phyloP scores from a whole-genome alignment of 2,888 invertebrate genomes.

The Plagodis dolabraria region DNA sequence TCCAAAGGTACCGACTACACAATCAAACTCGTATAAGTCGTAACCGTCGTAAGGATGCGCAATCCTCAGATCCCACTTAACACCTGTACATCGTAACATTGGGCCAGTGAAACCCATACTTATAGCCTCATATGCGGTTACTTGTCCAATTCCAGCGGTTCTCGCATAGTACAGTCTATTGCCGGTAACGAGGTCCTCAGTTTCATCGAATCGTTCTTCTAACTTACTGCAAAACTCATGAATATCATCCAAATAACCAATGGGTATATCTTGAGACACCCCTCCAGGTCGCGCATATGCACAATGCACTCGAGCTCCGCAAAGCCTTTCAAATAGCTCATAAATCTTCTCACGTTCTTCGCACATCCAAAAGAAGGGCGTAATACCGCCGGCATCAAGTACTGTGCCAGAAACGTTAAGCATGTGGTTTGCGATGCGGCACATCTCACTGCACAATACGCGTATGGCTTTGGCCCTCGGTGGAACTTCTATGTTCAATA shows the following conservation, averaged over 20 bases:
- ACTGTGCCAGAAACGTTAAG: slow-evolving; percentile 90
- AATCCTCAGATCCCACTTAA: slow-evolving; percentile 95
- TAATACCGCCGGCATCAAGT: slow-evolving; percentile 93
- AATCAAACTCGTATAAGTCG: slow-evolving; percentile 92
- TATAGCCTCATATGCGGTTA: slow-evolving; percentile 91
- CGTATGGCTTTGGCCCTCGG: slow-evolving; percentile 92
- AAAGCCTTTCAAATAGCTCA: slow-evolving; percentile 93
- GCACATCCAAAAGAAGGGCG: slow-evolving; percentile 96
- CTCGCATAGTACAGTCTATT: slow-evolving; percentile 88
- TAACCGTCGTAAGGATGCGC: slow-evolving; percentile 94
- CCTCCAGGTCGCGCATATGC: slow-evolving; percentile 94
- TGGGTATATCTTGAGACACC: slow-evolving; percentile 84
- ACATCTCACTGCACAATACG: slow-evolving; percentile 90
- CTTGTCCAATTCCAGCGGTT: slow-evolving; percentile 89
- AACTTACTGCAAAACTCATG: slow-evolving; percentile 88
- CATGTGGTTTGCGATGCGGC: slow-evolving; percentile 92
- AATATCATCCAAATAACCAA: slow-evolving; percentile 92
- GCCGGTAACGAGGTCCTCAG: slow-evolving; percentile 90
- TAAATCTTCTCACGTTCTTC: slow-evolving; percentile 95
- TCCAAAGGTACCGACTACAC: slow-evolving; percentile 91
- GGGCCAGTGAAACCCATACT: slow-evolving; percentile 89
- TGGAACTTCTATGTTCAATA: slow-evolving; percentile 91
- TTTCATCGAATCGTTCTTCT: slow-evolving; percentile 91
- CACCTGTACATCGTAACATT: slow-evolving; percentile 91
- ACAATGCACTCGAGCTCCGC: slow-evolving; percentile 93